These are phyloP conservation scores for Lycopodina hypogea DNA, from an alignment of 37 sponge, comb jelly and placozoan genomes.

Conservation along the genomic window DNA sequence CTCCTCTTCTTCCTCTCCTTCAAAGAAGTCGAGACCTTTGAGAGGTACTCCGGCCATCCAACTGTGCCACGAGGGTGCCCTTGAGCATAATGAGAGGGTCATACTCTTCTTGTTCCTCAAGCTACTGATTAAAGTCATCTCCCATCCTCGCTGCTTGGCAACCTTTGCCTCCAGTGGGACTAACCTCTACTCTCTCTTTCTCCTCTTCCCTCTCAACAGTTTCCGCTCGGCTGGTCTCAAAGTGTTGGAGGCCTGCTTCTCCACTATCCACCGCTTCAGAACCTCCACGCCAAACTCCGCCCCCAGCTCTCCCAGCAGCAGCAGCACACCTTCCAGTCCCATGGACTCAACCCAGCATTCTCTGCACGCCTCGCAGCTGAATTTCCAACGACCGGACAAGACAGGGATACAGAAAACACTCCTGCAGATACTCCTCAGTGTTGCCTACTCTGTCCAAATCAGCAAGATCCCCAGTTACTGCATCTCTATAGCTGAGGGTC, in stretches of 20 bases:
- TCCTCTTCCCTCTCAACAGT: conserved; percentile 27
- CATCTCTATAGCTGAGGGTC: conserved; percentile 27
- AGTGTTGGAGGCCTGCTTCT: conserved; percentile 34
- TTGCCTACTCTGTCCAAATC: conserved; percentile 31
- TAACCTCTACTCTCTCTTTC: conserved; percentile 48
- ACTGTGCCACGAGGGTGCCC: neutral
- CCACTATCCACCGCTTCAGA: conserved; percentile 13
- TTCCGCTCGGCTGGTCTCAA: conserved; percentile 35
- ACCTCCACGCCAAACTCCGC: neutral
- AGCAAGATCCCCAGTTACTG: conserved; percentile 25
- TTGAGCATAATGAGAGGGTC: conserved; percentile 30
- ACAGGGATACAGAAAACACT: conserved; percentile 14
- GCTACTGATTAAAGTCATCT: conserved; percentile 39
- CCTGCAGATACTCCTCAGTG: conserved; percentile 27
- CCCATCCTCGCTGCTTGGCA: conserved; percentile 20
- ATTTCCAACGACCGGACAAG: conserved; percentile 1
- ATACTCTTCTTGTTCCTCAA: conserved; percentile 42
- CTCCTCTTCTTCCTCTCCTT: neutral
- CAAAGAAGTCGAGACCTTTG: neutral
- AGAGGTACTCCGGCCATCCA: neutral
- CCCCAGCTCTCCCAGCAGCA: neutral
- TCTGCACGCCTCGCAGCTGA: neutral
- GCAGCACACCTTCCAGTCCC: conserved; percentile 8
- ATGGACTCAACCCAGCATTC: neutral
- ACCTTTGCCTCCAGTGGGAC: conserved; percentile 11